Conservation (phyloP, 2,888 invertebrate genomes). For the Heteromyza rotundicornis region DNA sequence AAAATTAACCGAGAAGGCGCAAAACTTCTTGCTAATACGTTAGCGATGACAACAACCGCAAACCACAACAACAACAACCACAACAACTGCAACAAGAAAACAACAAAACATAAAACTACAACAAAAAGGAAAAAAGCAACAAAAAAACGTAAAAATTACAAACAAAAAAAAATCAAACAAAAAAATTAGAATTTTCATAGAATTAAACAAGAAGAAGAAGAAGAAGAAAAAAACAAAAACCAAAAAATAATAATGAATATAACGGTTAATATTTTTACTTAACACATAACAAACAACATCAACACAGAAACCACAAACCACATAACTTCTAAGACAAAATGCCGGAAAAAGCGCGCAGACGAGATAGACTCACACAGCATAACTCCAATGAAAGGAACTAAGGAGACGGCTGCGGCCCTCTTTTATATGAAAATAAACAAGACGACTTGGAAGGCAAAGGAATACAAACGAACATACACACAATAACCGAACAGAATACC, state of each 20-base stretch:
- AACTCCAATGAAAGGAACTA: too few species aligned
- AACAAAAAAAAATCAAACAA: constrained; percentile 19
- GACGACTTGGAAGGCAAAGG: too few species aligned
- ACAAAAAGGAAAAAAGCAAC: constrained; percentile 23
- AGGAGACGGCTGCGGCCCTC: too few species aligned
- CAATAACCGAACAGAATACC: too few species aligned
- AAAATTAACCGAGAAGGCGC: constrained; percentile 88
- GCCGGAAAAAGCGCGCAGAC: not conserved
- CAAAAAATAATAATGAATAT: not conserved
- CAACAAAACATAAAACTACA: constrained; percentile 30
- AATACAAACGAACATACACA: too few species aligned
- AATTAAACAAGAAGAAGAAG: constrained; percentile 16
- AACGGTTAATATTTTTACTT: constrained; percentile 1
- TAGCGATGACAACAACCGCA: constrained; percentile 63
- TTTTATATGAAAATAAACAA: too few species aligned
- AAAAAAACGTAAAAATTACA: constrained; percentile 9
- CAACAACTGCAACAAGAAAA: constrained; percentile 32
- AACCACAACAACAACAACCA: constrained; percentile 26
- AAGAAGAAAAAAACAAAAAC: constrained; percentile 12
- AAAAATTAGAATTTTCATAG: constrained; percentile 25
- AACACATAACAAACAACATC: constrained; percentile 42
- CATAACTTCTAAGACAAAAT: not conserved
- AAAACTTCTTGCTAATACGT: constrained; percentile 88
- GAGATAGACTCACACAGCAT: too few species aligned
- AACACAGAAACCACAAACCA: not conserved